Evolutionary conservation across 1,140 invertebrate species (phyloP), one percentile per base, ranked within the genome.

Genomic region (Oncopodura yosiiana): DNA sequence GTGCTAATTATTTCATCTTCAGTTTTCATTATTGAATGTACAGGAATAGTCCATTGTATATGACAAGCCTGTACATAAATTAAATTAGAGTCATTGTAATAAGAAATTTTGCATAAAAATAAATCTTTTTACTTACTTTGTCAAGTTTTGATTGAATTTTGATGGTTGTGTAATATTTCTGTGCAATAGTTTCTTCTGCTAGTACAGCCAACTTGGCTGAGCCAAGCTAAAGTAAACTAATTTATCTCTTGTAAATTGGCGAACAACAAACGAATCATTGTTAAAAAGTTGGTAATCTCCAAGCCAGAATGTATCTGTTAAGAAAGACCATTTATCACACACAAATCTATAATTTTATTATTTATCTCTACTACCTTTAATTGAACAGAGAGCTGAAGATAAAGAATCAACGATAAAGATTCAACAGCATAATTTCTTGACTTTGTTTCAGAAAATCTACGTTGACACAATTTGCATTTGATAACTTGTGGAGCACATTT

Each of bases 391-490:
- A n/a, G n/a, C n/a, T n/a, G n/a, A n/a, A n/a, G n/a, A n/a, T n/a
- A n/a, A n/a, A n/a, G n/a, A n/a, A n/a, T n/a, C n/a, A n/a, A n/a
- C n/a, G n/a, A n/a, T n/a, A n/a, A n/a, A 3, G 58, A 53, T 37
- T 61, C 58, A 6, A 61, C 12, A 1, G 53, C 49, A 53, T 49
- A 56, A 34, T 56, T 56, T 9, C 58, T 36, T 2, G 32, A 16
- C n/a, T n/a, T n/a, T n/a, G n/a, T n/a, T 3, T 49, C 19, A 11
- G 56, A 49, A 6, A 52, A 53, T 3, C 3, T n/a, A 1, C 24
- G 14, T 16, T 30, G 26, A 24, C 49, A 58, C n/a, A 58, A 41
- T 11, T 21, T 24, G 46, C 49, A 58, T 4, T 45, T 45, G 8
- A 3, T 30, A 5, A 58, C 3, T 41, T 58, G 45, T 19, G 29